A percentile compares a stretch with the other conserved stretches of the same genome.
These are phyloP conservation scores for Euleptes europaea DNA, from an alignment of 2,113 vertebrate species.

Conservation along the genomic window DNA sequence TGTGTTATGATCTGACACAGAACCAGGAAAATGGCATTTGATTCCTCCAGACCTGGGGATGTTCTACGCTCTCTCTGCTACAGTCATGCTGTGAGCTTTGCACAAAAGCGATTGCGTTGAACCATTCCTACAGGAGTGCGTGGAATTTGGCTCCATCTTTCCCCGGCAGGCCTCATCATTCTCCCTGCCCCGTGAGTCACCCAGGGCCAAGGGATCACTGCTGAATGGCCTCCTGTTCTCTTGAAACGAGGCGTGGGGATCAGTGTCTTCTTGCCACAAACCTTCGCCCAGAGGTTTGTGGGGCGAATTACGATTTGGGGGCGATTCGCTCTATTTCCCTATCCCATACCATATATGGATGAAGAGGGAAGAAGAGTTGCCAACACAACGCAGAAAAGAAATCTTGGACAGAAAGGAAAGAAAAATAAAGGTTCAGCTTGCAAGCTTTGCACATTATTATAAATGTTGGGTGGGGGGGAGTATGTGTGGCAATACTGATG, in stretches of 20 bases:
- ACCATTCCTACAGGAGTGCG: background rate
- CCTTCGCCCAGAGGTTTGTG: conserved; percentile 7
- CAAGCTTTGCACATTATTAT: background rate
- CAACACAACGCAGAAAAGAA: background rate
- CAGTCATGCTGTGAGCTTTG: background rate
- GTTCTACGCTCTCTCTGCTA: background rate
- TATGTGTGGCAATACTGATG: background rate
- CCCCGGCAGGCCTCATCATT: background rate
- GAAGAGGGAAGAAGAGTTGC: background rate
- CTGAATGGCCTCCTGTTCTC: conserved; percentile 1
- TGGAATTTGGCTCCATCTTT: background rate
- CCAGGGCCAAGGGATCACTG: background rate
- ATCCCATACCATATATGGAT: background rate
- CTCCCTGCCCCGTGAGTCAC: background rate
- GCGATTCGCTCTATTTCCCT: background rate
- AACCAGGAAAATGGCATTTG: background rate
- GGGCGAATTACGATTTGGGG: background rate
- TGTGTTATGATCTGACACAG: background rate
- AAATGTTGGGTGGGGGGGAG: background rate
- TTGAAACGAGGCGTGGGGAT: background rate
- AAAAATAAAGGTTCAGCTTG: background rate
- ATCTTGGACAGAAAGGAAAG: background rate
- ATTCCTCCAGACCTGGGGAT: background rate
- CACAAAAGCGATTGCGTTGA: background rate
- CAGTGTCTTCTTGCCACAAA: background rate